A percentile compares a stretch with the other conserved stretches of the same genome.
phyloP scores from a whole-genome alignment of 1,140 invertebrate species.

The Drosophila baimaii region DNA sequence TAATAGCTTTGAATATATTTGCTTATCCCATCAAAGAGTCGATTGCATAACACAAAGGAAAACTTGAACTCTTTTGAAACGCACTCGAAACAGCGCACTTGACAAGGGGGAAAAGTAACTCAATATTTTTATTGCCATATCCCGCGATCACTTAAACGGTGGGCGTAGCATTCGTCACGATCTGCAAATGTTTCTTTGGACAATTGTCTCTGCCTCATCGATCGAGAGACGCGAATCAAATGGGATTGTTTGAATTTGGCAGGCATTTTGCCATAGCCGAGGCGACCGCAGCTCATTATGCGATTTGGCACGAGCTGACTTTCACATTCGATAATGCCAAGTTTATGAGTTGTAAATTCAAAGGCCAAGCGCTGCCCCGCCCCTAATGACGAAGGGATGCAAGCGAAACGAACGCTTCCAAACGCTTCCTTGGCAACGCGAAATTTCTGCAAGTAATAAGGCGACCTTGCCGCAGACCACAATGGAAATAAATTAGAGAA shows the following conservation, averaged over 20 bases:
- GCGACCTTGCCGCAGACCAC: conserved; percentile 59
- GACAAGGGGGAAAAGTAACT: conserved; percentile 42
- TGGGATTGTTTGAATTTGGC: conserved; percentile 26
- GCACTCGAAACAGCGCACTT: conserved; percentile 38
- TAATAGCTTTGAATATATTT: conserved; percentile 41
- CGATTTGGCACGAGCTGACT: conserved; percentile 73
- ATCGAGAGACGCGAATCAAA: conserved; percentile 34
- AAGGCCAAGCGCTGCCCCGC: conserved; percentile 34
- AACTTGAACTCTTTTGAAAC: conserved; percentile 41
- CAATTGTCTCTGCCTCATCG: conserved; percentile 55
- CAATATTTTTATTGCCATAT: conserved; percentile 56
- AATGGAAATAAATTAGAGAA: conserved; percentile 44
- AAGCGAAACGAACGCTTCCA: no score
- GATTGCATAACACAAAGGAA: conserved; percentile 51
- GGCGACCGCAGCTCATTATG: conserved; percentile 30
- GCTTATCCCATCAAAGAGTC: conserved; percentile 45
- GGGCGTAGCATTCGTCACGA: conserved; percentile 78
- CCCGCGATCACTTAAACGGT: conserved; percentile 53
- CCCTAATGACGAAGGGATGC: conserved; percentile 26
- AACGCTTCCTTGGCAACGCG: conserved; percentile 18
- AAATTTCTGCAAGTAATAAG: conserved; percentile 72
- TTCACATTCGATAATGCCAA: conserved; percentile 60
- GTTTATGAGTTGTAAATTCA: conserved; percentile 41
- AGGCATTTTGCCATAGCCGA: conserved; percentile 22
- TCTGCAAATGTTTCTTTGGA: conserved; percentile 69